These are phyloP conservation scores for Dichetophora obliterata DNA, from an alignment of 2,888 invertebrate species.

Conservation along the genomic window DNA sequence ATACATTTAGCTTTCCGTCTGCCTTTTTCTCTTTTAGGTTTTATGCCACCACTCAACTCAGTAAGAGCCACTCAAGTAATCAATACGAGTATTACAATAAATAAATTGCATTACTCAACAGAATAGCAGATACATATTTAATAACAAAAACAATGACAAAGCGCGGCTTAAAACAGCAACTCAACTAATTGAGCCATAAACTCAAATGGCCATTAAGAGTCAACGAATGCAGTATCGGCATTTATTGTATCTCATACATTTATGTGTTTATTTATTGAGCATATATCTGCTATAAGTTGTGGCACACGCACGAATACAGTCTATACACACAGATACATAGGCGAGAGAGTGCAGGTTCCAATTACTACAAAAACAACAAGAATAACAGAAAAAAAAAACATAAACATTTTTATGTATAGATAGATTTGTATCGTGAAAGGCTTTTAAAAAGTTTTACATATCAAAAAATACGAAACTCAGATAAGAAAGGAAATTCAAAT, in stretches of 20 bases:
- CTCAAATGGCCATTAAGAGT: neutral
- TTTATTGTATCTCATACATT: neutral
- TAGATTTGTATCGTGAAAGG: no score
- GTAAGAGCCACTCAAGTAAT: neutral
- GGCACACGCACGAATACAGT: neutral
- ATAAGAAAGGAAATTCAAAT: no score
- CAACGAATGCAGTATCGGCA: neutral
- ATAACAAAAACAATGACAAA: neutral
- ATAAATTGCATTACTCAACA: slow-evolving; percentile 18
- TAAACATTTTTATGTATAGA: no score
- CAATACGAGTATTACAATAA: neutral
- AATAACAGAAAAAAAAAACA: neutral
- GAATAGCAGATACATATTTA: neutral
- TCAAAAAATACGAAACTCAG: no score
- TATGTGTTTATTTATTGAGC: neutral
- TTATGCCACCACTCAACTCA: neutral
- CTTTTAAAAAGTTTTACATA: no score
- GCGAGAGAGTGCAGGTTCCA: neutral
- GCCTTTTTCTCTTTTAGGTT: neutral
- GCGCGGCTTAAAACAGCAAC: neutral
- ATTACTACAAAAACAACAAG: neutral
- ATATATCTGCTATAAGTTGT: slow-evolving; percentile 4
- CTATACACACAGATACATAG: neutral
- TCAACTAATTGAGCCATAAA: slow-evolving; percentile 25
- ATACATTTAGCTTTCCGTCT: no score